Percentiles rank a stretch among this genome's conserved stretches.
These are phyloP conservation scores for Cepaea hortensis DNA, from an alignment of 2,888 invertebrate genomes.

Conservation along the genomic window DNA sequence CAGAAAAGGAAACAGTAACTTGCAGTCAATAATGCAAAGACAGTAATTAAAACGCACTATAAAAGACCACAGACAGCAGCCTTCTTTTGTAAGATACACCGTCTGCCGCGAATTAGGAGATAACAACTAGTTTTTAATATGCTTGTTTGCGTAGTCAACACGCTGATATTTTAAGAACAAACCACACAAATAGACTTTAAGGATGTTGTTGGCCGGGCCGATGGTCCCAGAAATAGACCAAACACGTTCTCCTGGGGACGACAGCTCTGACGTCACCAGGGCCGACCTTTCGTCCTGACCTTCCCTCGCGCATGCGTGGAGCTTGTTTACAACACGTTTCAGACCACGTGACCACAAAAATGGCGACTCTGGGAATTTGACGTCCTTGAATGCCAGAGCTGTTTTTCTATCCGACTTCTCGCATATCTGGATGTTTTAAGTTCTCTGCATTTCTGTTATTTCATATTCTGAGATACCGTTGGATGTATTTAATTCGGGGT, in stretches of 20 bases:
- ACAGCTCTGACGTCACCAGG: not conserved
- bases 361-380: constrained; percentile 48
- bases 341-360: constrained; percentile 47
- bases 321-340: constrained; percentile 50
- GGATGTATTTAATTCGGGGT: no score
- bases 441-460: no score
- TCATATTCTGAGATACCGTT: no score
- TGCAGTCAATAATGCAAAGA: no score
- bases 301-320: constrained; percentile 49
- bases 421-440: not conserved
- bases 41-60: no score
- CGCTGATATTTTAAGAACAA: not conserved
- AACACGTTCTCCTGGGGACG: not conserved
- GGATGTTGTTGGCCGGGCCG: not conserved
- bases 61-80: no score
- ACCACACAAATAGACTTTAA: not conserved
- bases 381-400: constrained; percentile 43
- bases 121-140: not conserved
- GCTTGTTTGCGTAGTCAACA: not conserved
- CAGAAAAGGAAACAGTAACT: no score
- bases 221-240: not conserved
- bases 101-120: no score
- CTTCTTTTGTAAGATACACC: no score
- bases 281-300: not conserved
- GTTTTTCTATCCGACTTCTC: constrained; percentile 11